Percentiles rank a stretch among this genome's conserved stretches.
Evolutionary conservation across 2,888 invertebrate species (phyloP).

Genomic region (Amiota minor): DNA sequence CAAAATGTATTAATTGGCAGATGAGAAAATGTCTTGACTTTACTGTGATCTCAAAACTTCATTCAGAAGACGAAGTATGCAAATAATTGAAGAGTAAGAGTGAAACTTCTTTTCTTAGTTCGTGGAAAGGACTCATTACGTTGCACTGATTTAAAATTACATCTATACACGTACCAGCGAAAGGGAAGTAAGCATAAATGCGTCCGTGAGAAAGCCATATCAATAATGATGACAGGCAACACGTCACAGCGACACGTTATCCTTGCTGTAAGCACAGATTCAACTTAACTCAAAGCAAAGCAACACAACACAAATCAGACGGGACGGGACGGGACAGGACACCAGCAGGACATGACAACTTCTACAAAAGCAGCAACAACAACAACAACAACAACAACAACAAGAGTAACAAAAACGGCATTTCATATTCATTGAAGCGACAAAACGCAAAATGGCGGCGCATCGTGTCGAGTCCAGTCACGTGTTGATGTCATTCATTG

Average conservation of each 20-base stretch:
- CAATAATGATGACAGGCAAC: slow-evolving; percentile 19
- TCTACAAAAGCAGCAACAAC: too few species aligned
- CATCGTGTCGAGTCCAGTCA: slow-evolving; percentile 4
- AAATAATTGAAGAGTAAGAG: too few species aligned
- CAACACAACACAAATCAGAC: neutral
- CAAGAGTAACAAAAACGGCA: neutral
- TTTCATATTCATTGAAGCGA: slow-evolving; percentile 25
- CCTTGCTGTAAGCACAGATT: neutral
- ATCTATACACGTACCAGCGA: slow-evolving; percentile 6
- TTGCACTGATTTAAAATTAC: neutral
- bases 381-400: too few species aligned
- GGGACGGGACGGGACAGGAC: too few species aligned
- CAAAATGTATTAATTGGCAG: too few species aligned
- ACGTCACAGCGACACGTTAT: neutral
- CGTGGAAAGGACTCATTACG: too few species aligned
- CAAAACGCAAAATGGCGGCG: slow-evolving; percentile 17
- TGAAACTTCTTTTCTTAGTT: too few species aligned
- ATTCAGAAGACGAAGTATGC: too few species aligned
- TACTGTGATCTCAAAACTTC: too few species aligned
- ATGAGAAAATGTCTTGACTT: too few species aligned
- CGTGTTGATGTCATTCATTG: slow-evolving; percentile 25
- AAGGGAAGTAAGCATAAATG: slow-evolving; percentile 19
- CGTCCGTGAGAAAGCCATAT: slow-evolving; percentile 22
- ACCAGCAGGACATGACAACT: too few species aligned
- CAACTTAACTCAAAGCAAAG: slow-evolving; percentile 8